Conservation (phyloP, 2,113 vertebrate genomes). For the Lagenorhynchus albirostris region DNA sequence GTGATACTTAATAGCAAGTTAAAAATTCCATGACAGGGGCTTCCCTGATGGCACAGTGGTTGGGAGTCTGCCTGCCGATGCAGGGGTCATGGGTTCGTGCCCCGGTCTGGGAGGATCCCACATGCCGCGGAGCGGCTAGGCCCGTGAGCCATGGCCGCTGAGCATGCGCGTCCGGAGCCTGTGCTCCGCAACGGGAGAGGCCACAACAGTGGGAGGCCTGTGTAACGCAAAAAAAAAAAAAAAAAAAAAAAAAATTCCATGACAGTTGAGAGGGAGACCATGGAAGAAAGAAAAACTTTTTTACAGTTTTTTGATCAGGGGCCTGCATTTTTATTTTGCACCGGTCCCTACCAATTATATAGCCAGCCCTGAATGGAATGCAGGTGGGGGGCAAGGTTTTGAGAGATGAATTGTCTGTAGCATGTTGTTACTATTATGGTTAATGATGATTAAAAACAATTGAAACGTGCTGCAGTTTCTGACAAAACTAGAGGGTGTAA, state of each 20-base stretch:
- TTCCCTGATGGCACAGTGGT: no score
- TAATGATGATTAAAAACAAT: not conserved
- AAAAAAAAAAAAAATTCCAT: not conserved
- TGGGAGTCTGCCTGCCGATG: no score
- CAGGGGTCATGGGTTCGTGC: no score
- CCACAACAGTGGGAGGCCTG: no score
- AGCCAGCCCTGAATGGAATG: not conserved
- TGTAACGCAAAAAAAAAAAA: no score
- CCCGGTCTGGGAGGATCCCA: no score
- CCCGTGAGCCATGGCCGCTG: no score
- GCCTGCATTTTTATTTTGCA: not conserved
- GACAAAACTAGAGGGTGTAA: not conserved
- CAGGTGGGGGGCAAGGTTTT: not conserved
- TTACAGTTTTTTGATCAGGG: not conserved
- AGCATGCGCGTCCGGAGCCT: no score
- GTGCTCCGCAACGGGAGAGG: no score
- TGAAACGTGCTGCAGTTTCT: not conserved
- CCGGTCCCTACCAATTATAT: not conserved
- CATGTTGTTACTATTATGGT: not conserved
- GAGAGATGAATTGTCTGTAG: not conserved
- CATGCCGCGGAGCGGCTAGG: no score
- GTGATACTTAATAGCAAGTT: not conserved
- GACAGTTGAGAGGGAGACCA: not conserved
- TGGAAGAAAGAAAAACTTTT: not conserved
- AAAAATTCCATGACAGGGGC: not conserved